Conservation (phyloP, 1,140 invertebrate species). For the Atta cephalotes region DNA sequence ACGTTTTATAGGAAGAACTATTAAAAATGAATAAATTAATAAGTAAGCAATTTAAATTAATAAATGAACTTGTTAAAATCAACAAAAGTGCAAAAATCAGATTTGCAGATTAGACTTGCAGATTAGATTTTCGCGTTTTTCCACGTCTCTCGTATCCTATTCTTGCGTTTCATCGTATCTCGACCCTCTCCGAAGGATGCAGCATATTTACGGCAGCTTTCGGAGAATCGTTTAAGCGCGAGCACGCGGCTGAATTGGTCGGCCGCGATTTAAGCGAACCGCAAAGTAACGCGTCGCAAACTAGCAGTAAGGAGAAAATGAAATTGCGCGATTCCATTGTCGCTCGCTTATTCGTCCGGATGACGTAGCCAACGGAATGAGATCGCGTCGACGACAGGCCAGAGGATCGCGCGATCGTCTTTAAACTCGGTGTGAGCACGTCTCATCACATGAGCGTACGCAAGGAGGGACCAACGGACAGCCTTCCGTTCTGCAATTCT, state of each 20-base stretch:
- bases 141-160: not conserved
- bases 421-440: conserved; percentile 37
- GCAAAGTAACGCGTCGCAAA: conserved; percentile 62
- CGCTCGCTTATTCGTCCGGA: conserved; percentile 12
- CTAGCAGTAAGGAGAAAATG: conserved; percentile 59
- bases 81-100: not conserved
- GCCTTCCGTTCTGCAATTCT: not conserved
- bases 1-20: not conserved
- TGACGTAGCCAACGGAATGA: conserved; percentile 62
- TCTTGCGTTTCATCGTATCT: conserved; percentile 8
- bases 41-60: not conserved
- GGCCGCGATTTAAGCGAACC: conserved; percentile 58
- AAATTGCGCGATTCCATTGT: conserved; percentile 66
- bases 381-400: conserved; percentile 58
- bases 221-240: conserved; percentile 53
- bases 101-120: not conserved
- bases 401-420: conserved; percentile 61
- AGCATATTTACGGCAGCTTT: conserved; percentile 56
- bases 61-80: not conserved
- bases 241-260: conserved; percentile 44
- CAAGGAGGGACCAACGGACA: not conserved
- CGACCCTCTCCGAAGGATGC: not conserved
- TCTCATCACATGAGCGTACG: conserved; percentile 44
- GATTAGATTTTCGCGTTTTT: not conserved
- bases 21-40: not conserved